phyloP scores from a whole-genome alignment of 2,113 vertebrate species.

The Miniopterus natalensis region DNA sequence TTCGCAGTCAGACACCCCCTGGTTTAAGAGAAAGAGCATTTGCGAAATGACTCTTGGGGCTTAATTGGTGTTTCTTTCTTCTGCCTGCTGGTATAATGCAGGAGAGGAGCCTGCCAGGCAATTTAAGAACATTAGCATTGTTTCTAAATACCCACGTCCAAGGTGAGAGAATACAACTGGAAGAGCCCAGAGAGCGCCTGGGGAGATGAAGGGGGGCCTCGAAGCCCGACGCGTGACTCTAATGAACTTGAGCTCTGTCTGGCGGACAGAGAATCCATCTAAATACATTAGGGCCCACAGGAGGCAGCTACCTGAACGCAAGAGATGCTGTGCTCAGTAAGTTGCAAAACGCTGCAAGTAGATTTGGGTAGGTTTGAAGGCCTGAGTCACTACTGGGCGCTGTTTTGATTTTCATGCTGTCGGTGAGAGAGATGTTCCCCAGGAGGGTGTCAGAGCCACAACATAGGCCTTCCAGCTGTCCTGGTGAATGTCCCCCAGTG shows the following conservation, averaged over 20 bases:
- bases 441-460: not conserved
- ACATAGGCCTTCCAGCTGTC: not conserved
- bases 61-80: conserved; percentile 75
- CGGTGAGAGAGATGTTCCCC: not conserved
- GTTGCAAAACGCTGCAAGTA: not conserved
- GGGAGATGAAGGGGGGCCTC: conserved; percentile 49
- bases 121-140: conserved; percentile 46
- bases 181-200: conserved; percentile 8
- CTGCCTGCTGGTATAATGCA: not conserved
- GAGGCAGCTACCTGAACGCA: accelerated
- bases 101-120: conserved; percentile 48
- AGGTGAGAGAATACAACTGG: conserved; percentile 54
- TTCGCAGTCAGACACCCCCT: conserved; percentile 66
- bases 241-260: conserved; percentile 65
- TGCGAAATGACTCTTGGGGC: conserved; percentile 51
- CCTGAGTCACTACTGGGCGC: not conserved
- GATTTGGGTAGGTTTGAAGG: not conserved
- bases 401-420: not conserved
- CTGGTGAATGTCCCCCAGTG: not conserved
- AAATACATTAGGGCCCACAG: conserved; percentile 53
- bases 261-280: conserved; percentile 23
- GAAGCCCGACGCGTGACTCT: not conserved
- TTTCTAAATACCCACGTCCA: conserved; percentile 60
- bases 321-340: not conserved
- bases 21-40: conserved; percentile 74